Evolutionary conservation across 1,140 invertebrate genomes (phyloP), one percentile per base, ranked within the genome.

Genomic region (Drosophila arizonae): DNA sequence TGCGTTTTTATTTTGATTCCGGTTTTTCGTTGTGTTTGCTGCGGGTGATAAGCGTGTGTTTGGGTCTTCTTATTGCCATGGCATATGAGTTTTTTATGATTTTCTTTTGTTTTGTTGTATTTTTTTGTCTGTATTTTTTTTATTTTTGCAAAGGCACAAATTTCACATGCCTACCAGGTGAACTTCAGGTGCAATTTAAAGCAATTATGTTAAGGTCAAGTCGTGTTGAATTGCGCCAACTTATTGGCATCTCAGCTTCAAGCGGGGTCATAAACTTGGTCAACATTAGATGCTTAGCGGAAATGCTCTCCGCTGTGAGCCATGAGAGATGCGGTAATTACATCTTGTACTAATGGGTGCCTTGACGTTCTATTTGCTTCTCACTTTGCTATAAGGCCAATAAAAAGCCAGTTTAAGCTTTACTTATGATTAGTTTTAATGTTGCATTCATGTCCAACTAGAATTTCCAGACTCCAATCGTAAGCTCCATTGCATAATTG

Each of bases 1-100:
- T 54, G 65, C 41, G 36, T 62, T 82, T 85, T 77, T 73, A 71
- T 85, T 84, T 78, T 86, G 77, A 86, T 81, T 86, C 81, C 77
- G 81, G 81, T 77, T 84, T 80, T 71, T 77, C 67, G 79, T 67
- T 76, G 76, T 62, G 52, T 78, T 75, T 82, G 76, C 65, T 60
- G 62, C 43, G 17, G 33, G 63, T 72, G 80, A 84, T 82, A 82
- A 84, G 67, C 69, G 66, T 56, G 52, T 55, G 48, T 56, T 48
- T 55, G 60, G 24, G 39, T 33, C 45, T 69, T 68, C 76, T 76
- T 60, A 39, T 52, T 77, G 52, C 45, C 17, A 17, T 77, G 52
- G 52, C 17, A 17, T 77, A 60, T 48, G 43, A 28, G 56, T 63
- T 30, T 30, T 48, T 46, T 66, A 52, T 62, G 28, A 41, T 8